A percentile compares a stretch with the other conserved stretches of the same genome.
These are phyloP conservation scores for Caenorhabditis zanzibari DNA, from an alignment of 2,888 invertebrate genomes.

Conservation along the genomic window DNA sequence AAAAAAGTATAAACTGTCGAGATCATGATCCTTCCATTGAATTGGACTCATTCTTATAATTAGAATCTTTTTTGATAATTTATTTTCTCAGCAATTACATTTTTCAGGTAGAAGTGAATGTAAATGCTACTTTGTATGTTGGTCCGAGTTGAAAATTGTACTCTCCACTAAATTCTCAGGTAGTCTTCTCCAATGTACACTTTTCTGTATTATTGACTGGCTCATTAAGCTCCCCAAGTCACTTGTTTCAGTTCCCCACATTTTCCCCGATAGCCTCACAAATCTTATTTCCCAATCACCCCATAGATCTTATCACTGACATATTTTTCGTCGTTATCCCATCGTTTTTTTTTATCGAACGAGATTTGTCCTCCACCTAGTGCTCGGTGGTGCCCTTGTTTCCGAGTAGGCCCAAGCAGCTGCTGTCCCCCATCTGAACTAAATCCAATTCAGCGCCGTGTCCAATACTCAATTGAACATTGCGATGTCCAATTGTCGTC, in stretches of 20 bases:
- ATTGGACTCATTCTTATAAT: no score
- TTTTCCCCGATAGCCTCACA: constrained; percentile 18
- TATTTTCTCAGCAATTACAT: no score
- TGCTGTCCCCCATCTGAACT: constrained; percentile 47
- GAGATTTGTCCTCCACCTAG: constrained; percentile 41
- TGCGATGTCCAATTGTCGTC: constrained; percentile 3
- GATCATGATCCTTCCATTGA: no score
- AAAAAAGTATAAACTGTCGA: no score
- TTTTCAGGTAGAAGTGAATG: no score
- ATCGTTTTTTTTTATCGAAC: constrained; percentile 47
- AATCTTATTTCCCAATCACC: constrained; percentile 26
- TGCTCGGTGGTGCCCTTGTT: constrained; percentile 42
- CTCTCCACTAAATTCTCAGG: no score
- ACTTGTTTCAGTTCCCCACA: not conserved
- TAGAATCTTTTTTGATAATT: no score
- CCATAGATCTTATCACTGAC: constrained; percentile 30
- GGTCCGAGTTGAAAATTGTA: no score
- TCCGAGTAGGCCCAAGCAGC: constrained; percentile 38
- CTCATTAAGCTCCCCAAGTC: not conserved
- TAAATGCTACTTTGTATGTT: no score
- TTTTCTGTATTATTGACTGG: no score
- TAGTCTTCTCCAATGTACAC: no score
- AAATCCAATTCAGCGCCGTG: constrained; percentile 30
- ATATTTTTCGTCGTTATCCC: constrained; percentile 45
- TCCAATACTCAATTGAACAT: constrained; percentile 50